Conservation (phyloP, 2,113 vertebrate genomes). For the Petaurus breviceps region DNA sequence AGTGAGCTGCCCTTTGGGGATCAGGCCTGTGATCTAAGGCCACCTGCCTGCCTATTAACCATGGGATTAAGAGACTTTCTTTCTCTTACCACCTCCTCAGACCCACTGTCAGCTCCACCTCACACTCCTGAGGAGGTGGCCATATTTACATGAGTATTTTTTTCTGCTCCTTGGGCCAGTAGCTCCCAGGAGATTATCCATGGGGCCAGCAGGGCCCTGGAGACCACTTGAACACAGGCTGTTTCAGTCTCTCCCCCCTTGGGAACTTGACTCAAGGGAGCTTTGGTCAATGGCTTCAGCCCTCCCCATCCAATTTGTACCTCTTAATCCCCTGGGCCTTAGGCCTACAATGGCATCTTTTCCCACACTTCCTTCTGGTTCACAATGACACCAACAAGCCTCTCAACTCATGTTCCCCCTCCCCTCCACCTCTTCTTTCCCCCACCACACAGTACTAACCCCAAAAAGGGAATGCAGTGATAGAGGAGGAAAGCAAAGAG, state of each 20-base stretch:
- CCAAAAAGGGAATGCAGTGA: not conserved
- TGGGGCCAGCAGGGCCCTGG: conserved; percentile 70
- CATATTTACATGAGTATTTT: conserved; percentile 78
- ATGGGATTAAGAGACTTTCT: conserved; percentile 63
- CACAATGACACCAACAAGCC: conserved; percentile 63
- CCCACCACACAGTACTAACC: not conserved
- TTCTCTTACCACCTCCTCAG: not conserved
- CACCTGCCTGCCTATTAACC: conserved; percentile 79
- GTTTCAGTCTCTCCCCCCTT: conserved; percentile 68
- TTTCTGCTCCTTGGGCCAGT: conserved; percentile 70
- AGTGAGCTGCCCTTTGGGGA: conserved; percentile 62
- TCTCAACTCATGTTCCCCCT: not conserved
- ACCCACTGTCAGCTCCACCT: conserved; percentile 47
- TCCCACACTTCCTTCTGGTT: conserved; percentile 73
- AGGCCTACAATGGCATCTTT: conserved; percentile 72
- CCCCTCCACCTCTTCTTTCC: not conserved
- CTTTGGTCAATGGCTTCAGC: conserved; percentile 79
- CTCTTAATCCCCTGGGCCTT: conserved; percentile 79
- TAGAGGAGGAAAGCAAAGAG: not conserved
- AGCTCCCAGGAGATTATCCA: conserved; percentile 82
- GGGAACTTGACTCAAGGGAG: conserved; percentile 81
- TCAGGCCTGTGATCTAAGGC: conserved; percentile 67
- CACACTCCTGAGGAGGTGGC: conserved; percentile 72
- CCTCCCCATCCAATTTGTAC: conserved; percentile 83
- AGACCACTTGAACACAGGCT: conserved; percentile 71